Percentiles rank a stretch among this genome's conserved stretches.
Evolutionary conservation across 2,888 invertebrate genomes (phyloP).

Genomic region (Willowsia nigromaculata): DNA sequence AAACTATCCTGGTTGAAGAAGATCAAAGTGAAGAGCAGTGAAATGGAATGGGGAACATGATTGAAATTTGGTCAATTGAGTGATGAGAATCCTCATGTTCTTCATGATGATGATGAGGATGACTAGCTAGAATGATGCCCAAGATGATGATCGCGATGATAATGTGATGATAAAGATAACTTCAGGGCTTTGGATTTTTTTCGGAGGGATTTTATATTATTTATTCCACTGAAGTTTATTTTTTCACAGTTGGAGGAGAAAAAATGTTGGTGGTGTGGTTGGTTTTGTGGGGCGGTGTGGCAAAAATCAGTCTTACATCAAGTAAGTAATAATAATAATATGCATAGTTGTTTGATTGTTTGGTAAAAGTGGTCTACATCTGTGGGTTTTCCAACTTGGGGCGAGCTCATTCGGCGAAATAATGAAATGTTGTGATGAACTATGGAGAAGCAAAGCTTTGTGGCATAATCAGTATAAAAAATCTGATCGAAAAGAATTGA

Average conservation of each 20-base stretch:
- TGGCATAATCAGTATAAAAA: too few species aligned
- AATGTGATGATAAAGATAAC: conserved; percentile 63
- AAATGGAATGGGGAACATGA: conserved; percentile 73
- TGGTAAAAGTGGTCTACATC: background rate
- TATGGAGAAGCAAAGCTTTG: too few species aligned
- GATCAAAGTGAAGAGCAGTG: conserved; percentile 73
- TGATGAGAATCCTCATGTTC: conserved; percentile 52
- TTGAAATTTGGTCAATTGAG: conserved; percentile 74
- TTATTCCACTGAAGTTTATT: background rate
- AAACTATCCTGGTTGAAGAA: conserved; percentile 70
- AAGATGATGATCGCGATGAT: conserved; percentile 51
- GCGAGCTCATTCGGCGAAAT: background rate
- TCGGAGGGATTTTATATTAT: conserved; percentile 4
- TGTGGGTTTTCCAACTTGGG: background rate
- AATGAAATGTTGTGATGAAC: background rate
- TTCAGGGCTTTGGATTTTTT: conserved; percentile 51
- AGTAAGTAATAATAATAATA: background rate
- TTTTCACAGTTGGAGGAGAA: background rate
- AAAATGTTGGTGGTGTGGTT: background rate
- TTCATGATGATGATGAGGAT: conserved; percentile 22
- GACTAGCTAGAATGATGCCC: conserved; percentile 9
- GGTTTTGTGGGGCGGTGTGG: conserved; percentile 6
- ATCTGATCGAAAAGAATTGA: too few species aligned
- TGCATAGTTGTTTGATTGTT: background rate
- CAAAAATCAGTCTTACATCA: background rate